Evolutionary conservation across 2,113 vertebrate genomes (phyloP).

Genomic region (Telmatochromis sp.): DNA sequence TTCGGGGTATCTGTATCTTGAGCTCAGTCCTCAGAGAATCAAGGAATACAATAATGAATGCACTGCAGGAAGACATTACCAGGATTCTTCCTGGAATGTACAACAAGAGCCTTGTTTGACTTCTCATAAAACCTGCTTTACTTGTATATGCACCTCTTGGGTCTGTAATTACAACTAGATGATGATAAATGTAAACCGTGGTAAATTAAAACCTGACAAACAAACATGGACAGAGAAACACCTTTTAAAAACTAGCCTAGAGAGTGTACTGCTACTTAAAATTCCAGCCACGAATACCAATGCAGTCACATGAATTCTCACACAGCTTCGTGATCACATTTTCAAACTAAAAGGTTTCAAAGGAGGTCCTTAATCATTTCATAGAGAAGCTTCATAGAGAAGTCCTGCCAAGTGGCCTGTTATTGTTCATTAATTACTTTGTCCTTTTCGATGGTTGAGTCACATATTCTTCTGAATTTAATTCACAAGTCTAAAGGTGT

Average conservation of each 20-base stretch:
- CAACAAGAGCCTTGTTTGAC: background rate
- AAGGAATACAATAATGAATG: background rate
- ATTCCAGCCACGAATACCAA: background rate
- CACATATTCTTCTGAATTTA: background rate
- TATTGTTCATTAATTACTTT: background rate
- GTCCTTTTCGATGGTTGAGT: fast-evolving
- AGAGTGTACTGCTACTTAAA: background rate
- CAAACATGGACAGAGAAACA: background rate
- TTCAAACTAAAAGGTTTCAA: background rate
- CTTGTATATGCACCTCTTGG: fast-evolving
- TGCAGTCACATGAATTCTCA: background rate
- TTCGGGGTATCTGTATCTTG: background rate
- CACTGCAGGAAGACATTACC: background rate
- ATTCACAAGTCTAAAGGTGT: background rate
- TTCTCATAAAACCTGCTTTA: background rate
- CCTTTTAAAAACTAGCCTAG: background rate
- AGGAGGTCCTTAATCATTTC: background rate
- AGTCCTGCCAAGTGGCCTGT: background rate
- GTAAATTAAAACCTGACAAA: background rate
- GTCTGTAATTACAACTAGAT: background rate
- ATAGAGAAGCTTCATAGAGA: background rate
- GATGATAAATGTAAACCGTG: background rate
- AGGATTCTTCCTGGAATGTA: background rate
- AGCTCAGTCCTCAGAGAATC: background rate
- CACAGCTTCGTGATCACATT: background rate